Base-by-base conservation (phyloP, 2,113 vertebrate genomes). In the Microtus oregoni region DNA sequence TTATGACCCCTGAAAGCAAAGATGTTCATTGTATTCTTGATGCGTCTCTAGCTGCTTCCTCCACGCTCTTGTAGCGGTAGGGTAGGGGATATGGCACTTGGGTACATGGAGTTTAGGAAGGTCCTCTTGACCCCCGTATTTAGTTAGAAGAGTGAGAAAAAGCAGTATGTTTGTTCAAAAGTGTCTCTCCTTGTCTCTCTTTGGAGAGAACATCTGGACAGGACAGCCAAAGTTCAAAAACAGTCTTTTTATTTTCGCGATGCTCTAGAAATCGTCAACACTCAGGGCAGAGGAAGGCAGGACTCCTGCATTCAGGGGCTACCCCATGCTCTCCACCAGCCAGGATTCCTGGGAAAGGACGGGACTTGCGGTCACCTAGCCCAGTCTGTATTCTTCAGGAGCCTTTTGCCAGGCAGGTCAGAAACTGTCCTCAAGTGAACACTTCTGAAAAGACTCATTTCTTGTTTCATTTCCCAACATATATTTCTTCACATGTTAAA, bases 1-100 rank as follows among this genome's bases (percentile, higher is more conserved):
- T 95, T 61, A 95, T 72, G 72, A 95, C 0, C 30, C 58, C 35
- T 2, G 1, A 89, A 79, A 91, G 96, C 85, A 83, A 96, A 97
- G 94, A 94, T 89, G 68, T 55, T 89, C 72, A n/a, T 89, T 61
- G 35, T 4, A 24, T 24, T n/a, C 94, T 73, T n/a, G 86, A 94
- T 93, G 86, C 91, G 24, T 26, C 41, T 50, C 94, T 58, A 10
- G 73, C 72, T 17, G n/a, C n/a, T 35, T 81, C 38, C 38, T 72
- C 41, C 35, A 41, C 30, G 1, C 10, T 86, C 19, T 35, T 24
- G 11, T 7, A 55, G 65, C 10, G 32, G 15, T 0, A 12, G 19
- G 14, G 35, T 5, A 52, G 7, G 76, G 38, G 17, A 44, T 5
- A 11, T 6, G 26, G 19, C 44, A 3, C 68, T 14, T 28, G n/a